Evolutionary conservation across 2,113 vertebrate genomes (phyloP), one percentile per base, ranked within the genome.

Genomic region (Bos javanicus): DNA sequence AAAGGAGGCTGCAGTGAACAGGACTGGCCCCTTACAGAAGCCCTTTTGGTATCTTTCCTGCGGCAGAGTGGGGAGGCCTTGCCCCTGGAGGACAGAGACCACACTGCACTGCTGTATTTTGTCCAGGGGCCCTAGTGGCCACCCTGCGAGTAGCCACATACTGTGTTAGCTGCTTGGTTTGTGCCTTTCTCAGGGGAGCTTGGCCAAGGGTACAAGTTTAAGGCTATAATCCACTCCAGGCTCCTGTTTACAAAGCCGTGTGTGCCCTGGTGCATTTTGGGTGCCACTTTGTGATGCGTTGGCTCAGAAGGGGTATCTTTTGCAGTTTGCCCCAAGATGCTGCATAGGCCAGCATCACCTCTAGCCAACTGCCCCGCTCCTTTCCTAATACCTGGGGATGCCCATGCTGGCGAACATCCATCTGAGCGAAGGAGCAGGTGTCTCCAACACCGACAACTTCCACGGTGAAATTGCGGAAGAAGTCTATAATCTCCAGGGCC

Each of bases 371-470:
- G 80, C 30, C 11, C 39, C 26, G 3, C 4, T 30, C 23, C 12
- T 54, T 28, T 54, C 62, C 89, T 33, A 98, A 98, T 99, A 99
- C 99, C 98, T 99, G 99, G 0, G 99, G 99, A 97, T 99, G 99
- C 82, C 99, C 99, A 1, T 99, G 99, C 97, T 99, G 99, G 60
- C 99, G 99, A 95, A 99, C 99, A 0, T 99, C 99, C 99, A 99
- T 99, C 99, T 99, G 99, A 64, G 99, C 99, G 17, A 99, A 99
- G 64, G 99, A 99, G 97, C 99, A 99, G 83, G 99, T 99, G 98
- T 99, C 99, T 0, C 99, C 99, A 19, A 99, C 99, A 0, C 99
- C 99, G 15, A 99, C 99, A 43, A 99, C 99, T 98, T 99, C 99
- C 95, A 99, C 99, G 0, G 99, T 99, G 98, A 99, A 99, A 98